These are phyloP conservation scores for Sebastes cheni DNA, from an alignment of 2,797 vertebrate species.

Conservation along the genomic window DNA sequence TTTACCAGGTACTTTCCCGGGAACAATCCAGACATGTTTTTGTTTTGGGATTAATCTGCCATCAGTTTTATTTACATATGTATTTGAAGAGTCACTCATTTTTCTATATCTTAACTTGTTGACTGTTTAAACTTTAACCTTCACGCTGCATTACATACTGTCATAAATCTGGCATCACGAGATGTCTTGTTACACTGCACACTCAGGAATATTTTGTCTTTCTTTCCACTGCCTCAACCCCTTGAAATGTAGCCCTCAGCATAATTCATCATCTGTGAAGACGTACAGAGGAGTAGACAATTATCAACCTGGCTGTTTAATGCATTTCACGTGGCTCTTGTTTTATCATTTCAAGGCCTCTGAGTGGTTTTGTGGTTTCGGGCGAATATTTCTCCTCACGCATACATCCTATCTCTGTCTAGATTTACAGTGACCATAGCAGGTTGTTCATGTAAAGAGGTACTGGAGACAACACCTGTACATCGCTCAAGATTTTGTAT, in stretches of 20 bases:
- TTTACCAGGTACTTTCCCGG: background rate
- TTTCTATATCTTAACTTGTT: constrained; percentile 6
- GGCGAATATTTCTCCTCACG: constrained; percentile 10
- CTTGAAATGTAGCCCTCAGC: constrained; percentile 48
- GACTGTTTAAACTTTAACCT: constrained; percentile 61
- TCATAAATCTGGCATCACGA: constrained; percentile 45
- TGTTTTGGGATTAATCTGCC: background rate
- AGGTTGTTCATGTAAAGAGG: background rate
- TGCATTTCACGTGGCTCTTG: constrained; percentile 15
- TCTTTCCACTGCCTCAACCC: background rate
- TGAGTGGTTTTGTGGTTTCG: constrained; percentile 15
- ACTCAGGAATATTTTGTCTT: constrained; percentile 18
- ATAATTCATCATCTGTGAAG: constrained; percentile 30
- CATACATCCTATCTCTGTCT: background rate
- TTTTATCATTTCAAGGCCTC: constrained; percentile 8
- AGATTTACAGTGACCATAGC: background rate
- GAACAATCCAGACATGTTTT: background rate
- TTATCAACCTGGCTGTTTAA: constrained; percentile 44
- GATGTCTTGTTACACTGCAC: constrained; percentile 28
- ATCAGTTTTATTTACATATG: background rate
- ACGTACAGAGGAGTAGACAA: constrained; percentile 16
- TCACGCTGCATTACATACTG: background rate
- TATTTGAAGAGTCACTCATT: constrained; percentile 2
- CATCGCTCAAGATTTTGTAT: constrained; percentile 29
- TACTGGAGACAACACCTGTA: constrained; percentile 25